phyloP scores from a whole-genome alignment of 2,113 vertebrate species.

The Morone chrysops region DNA sequence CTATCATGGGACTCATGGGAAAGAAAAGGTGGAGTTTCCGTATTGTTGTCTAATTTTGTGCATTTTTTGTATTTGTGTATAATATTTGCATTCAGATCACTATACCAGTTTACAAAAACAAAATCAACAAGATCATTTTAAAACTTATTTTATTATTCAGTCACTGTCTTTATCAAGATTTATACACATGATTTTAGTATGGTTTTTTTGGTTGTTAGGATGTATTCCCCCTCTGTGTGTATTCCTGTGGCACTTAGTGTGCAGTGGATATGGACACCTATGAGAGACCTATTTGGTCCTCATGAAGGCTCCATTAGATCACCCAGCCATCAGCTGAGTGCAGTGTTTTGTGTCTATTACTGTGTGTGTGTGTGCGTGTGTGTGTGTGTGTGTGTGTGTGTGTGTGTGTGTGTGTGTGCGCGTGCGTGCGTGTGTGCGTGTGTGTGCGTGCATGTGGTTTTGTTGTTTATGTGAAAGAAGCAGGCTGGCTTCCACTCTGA shows the following conservation, averaged over 20 bases:
- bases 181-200: not conserved
- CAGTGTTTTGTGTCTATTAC: constrained; percentile 48
- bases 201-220: not conserved
- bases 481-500: constrained; percentile 27
- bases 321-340: constrained; percentile 44
- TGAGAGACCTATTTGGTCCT: constrained; percentile 49
- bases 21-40: not conserved
- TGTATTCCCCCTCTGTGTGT: not conserved
- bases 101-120: not conserved
- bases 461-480: constrained; percentile 29
- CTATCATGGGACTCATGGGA: constrained; percentile 23
- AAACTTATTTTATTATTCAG: not conserved
- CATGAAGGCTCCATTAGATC: constrained; percentile 49
- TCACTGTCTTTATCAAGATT: not conserved
- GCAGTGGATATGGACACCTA: constrained; percentile 35
- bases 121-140: not conserved
- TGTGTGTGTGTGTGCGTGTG: not conserved
- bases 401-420: not conserved
- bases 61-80: not conserved
- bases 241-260: constrained; percentile 9
- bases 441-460: constrained; percentile 4
- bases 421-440: constrained; percentile 3
- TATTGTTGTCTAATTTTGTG: not conserved
- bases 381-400: not conserved
- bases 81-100: constrained; percentile 10